Conservation (phyloP, 1,140 invertebrate genomes). For the Pachypsylla venusta region DNA sequence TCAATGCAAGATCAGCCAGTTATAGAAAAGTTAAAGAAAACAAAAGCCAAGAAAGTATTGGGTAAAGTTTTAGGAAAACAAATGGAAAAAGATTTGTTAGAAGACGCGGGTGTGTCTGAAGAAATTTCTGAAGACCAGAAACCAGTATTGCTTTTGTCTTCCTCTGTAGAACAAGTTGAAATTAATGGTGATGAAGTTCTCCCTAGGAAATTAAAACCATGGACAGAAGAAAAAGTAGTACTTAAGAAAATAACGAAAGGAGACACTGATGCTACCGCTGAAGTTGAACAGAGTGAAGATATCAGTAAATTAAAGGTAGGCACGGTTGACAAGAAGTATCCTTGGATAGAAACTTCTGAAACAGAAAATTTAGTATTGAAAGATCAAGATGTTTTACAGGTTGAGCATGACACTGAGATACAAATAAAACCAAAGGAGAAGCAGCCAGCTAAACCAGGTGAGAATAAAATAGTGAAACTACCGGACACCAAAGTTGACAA, state of each 20-base stretch:
- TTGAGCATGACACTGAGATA: too few species aligned
- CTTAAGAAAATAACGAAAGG: constrained; percentile 20
- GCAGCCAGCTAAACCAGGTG: constrained; percentile 24
- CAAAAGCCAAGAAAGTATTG: constrained; percentile 16
- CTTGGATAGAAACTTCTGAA: constrained; percentile 1
- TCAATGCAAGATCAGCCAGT: not conserved
- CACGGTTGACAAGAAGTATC: not conserved
- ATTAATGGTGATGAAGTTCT: constrained; percentile 10
- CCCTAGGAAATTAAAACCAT: constrained; percentile 12
- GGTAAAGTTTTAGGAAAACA: constrained; percentile 12
- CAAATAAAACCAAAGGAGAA: too few species aligned
- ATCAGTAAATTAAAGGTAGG: not conserved
- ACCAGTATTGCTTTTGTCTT: constrained; percentile 1
- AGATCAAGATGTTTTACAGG: too few species aligned
- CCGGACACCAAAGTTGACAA: constrained; percentile 15
- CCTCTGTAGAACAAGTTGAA: constrained; percentile 3
- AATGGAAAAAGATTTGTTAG: constrained; percentile 11
- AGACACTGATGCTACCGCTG: not conserved
- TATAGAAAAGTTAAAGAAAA: constrained; percentile 6
- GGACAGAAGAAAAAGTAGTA: constrained; percentile 18
- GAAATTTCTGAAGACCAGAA: not conserved
- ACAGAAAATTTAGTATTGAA: not conserved
- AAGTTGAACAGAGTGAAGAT: not conserved
- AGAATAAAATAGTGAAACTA: constrained; percentile 18
- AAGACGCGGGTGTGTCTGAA: not conserved